phyloP scores from a whole-genome alignment of 2,888 invertebrate species.

The Allacma fusca region DNA sequence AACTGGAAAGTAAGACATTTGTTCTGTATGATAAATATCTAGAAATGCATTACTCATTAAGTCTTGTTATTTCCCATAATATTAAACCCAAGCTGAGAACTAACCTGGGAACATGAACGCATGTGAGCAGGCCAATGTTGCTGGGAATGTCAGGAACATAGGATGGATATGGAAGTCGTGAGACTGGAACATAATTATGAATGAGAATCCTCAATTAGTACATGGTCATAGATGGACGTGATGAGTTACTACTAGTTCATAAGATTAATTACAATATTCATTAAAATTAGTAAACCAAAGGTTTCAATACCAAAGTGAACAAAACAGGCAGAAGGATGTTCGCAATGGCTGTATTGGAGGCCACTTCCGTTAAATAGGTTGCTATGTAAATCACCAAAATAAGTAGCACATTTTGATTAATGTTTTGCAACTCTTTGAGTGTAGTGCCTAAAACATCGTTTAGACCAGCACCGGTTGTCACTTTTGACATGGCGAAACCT shows the following conservation, averaged over 20 bases:
- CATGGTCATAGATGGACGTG: too few species aligned
- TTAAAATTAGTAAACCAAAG: too few species aligned
- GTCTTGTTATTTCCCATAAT: too few species aligned
- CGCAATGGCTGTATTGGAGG: conserved; percentile 21
- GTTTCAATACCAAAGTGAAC: background rate
- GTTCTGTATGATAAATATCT: too few species aligned
- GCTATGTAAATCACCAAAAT: conserved; percentile 17
- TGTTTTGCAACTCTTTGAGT: background rate
- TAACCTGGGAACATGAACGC: conserved; percentile 45
- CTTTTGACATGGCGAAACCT: conserved; percentile 30
- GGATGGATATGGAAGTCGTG: conserved; percentile 34
- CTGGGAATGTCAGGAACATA: conserved; percentile 28
- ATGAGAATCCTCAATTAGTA: background rate
- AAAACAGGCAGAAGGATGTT: conserved; percentile 33
- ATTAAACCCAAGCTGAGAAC: too few species aligned
- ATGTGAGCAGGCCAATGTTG: conserved; percentile 28
- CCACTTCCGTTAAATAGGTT: conserved; percentile 18
- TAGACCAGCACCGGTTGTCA: background rate
- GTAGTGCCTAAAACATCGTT: background rate
- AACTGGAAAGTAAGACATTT: too few species aligned
- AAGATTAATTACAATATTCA: too few species aligned
- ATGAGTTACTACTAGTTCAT: too few species aligned
- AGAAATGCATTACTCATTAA: too few species aligned
- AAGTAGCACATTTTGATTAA: background rate
- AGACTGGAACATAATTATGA: conserved; percentile 16